Conservation (phyloP, 2,888 invertebrate genomes). For the Mycalesis mineus region DNA sequence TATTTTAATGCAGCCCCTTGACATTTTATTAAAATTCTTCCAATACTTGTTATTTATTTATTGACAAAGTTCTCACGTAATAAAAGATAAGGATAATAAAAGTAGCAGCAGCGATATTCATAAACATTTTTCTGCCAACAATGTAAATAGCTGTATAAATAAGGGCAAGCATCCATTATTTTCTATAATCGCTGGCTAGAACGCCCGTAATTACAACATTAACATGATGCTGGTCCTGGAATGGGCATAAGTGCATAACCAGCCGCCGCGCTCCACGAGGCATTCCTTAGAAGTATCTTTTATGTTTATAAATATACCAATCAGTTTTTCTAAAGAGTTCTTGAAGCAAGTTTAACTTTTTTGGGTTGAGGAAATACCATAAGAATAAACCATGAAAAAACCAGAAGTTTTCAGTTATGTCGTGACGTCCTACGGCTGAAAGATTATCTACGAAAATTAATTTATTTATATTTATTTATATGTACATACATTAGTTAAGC, state of each 20-base stretch:
- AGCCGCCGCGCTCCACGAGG: conserved; percentile 33
- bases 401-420: no score
- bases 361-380: no score
- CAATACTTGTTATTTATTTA: conserved; percentile 1
- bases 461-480: no score
- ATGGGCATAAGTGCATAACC: conserved; percentile 52
- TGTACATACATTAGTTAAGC: no score
- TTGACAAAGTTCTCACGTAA: background rate
- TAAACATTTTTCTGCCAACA: conserved; percentile 13
- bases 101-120: conserved; percentile 3
- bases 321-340: conserved; percentile 7
- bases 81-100: background rate
- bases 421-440: no score
- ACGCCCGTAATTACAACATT: conserved; percentile 54
- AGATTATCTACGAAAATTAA: no score
- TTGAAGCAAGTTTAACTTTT: no score
- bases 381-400: no score
- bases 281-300: conserved; percentile 40
- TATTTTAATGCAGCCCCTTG: conserved; percentile 8
- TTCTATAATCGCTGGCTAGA: conserved; percentile 53
- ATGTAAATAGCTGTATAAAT: conserved; percentile 11
- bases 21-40: conserved; percentile 16
- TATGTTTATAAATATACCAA: conserved; percentile 34
- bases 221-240: conserved; percentile 52
- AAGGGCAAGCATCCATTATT: conserved; percentile 24